These are phyloP conservation scores for Thecocarcelia acutangulata DNA, from an alignment of 2,888 invertebrate genomes.

Conservation along the genomic window DNA sequence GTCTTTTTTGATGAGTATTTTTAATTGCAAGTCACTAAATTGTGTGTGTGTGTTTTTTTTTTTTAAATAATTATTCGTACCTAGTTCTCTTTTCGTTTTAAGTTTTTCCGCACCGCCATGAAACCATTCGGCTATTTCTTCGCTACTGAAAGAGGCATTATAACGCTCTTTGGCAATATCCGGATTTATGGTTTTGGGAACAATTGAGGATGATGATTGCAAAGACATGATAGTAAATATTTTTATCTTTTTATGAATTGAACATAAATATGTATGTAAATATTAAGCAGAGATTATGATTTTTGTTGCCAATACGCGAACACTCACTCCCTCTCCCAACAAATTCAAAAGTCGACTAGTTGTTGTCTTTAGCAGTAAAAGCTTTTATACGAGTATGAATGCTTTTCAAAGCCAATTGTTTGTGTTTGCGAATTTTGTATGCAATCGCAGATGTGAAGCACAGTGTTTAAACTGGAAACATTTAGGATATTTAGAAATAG, in stretches of 20 bases:
- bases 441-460: not conserved
- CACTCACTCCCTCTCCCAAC: not conserved
- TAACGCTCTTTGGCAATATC: constrained; percentile 70
- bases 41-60: not conserved
- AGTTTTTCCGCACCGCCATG: constrained; percentile 89
- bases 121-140: constrained; percentile 88
- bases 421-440: not conserved
- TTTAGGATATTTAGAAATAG: too few relatives aligned
- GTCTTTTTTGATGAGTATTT: too few relatives aligned
- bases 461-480: constrained; percentile 1
- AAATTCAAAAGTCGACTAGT: constrained; percentile 36
- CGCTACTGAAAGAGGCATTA: constrained; percentile 84
- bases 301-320: not conserved
- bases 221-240: constrained; percentile 35
- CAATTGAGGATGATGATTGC: constrained; percentile 40
- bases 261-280: not conserved
- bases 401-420: not conserved
- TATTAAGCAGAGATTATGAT: too few relatives aligned
- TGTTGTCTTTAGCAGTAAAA: not conserved
- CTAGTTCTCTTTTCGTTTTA: constrained; percentile 83
- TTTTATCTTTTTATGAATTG: too few relatives aligned
- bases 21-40: not conserved
- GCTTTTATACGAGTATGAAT: constrained; percentile 33
- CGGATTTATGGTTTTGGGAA: constrained; percentile 68
- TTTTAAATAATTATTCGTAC: constrained; percentile 62